phyloP scores from a whole-genome alignment of 2,888 invertebrate species.

The Tenthredo distinguenda region DNA sequence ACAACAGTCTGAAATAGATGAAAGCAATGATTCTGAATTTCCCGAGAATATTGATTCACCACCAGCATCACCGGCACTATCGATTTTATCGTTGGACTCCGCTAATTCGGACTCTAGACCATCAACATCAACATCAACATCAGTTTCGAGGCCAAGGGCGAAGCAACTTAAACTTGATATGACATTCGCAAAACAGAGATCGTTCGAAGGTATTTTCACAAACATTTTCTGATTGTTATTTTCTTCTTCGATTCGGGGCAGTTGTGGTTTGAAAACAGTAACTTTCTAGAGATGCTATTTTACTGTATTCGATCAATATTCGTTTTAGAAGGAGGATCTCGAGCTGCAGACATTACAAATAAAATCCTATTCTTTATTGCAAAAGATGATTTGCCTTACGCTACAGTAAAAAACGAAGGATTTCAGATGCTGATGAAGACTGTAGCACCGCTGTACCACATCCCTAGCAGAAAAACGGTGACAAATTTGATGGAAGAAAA shows the following conservation, averaged over 20 bases:
- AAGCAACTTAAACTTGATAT: background rate
- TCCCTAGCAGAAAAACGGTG: background rate
- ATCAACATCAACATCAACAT: background rate
- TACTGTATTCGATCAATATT: background rate
- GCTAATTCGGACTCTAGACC: background rate
- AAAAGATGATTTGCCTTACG: background rate
- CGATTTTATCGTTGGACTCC: background rate
- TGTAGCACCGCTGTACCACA: background rate
- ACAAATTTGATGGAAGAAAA: background rate
- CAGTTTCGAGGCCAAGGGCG: background rate
- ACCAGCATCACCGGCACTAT: background rate
- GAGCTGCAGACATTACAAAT: background rate
- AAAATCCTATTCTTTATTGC: background rate
- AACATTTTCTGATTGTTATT: background rate
- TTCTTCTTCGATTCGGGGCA: background rate
- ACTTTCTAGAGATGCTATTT: too few species aligned
- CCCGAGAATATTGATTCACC: background rate
- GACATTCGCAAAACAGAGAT: background rate
- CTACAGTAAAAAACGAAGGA: background rate
- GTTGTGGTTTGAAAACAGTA: background rate
- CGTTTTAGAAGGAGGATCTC: background rate
- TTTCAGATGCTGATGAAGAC: background rate
- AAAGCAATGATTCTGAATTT: background rate
- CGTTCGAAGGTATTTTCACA: conserved; percentile 2
- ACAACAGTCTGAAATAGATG: background rate